A percentile compares a stretch with the other conserved stretches of the same genome.
Conservation (phyloP, 2,113 vertebrate species). For the Vimba vimba region DNA sequence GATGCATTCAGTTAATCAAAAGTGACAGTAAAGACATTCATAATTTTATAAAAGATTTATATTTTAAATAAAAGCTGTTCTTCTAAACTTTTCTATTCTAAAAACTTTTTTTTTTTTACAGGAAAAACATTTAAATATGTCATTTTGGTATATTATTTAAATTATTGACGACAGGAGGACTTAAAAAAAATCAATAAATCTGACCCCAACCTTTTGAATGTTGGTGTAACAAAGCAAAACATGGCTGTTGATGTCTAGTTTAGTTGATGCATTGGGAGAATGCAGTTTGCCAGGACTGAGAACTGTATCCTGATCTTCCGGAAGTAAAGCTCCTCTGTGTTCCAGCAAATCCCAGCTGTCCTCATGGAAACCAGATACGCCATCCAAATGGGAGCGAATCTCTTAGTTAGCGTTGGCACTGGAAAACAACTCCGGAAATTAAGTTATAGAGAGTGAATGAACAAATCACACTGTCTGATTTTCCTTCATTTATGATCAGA, state of each 20-base stretch:
- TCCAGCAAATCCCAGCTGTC: conserved; percentile 19
- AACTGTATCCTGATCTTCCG: neutral
- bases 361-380: neutral
- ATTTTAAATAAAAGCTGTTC: neutral
- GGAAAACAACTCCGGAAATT: neutral
- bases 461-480: neutral
- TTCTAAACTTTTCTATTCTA: neutral
- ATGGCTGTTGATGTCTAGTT: neutral
- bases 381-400: neutral
- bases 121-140: no score
- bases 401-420: neutral
- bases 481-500: neutral
- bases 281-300: neutral
- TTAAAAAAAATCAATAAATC: neutral
- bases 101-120: no score
- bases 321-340: conserved; percentile 2
- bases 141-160: no score
- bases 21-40: neutral
- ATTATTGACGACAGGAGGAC: no score
- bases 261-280: neutral
- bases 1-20: neutral
- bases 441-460: neutral
- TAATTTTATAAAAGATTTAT: neutral
- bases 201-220: neutral
- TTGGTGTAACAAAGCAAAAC: neutral